Conservation (phyloP, 2,113 vertebrate species). For the Jaculus jaculus region DNA sequence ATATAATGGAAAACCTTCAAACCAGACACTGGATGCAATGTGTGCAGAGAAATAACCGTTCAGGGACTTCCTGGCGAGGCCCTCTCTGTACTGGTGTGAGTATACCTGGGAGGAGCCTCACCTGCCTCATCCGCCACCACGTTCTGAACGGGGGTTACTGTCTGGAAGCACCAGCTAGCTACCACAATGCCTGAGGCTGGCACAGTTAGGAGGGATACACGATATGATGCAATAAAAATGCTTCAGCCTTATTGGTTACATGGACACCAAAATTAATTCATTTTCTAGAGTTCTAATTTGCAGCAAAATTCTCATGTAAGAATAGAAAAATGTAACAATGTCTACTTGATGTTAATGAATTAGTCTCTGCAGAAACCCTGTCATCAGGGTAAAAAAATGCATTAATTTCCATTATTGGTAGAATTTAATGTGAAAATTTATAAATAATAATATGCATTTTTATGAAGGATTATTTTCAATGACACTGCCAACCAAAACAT, state of each 20-base stretch:
- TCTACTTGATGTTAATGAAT: constrained; percentile 13
- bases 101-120: background rate
- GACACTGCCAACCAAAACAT: background rate
- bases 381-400: background rate
- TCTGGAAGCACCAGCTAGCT: constrained; percentile 3
- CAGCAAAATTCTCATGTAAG: constrained; percentile 21
- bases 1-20: background rate
- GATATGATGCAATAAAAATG: background rate
- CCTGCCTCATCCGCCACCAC: background rate
- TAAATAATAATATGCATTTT: constrained; percentile 16
- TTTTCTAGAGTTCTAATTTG: constrained; percentile 34
- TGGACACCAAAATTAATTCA: background rate
- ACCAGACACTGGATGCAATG: background rate
- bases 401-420: constrained; percentile 34
- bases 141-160: background rate
- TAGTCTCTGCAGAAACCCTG: background rate
- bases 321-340: constrained; percentile 1
- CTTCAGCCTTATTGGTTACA: constrained; percentile 27
- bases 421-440: constrained; percentile 38
- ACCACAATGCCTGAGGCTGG: background rate
- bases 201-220: background rate
- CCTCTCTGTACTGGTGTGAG: background rate
- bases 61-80: background rate
- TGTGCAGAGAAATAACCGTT: background rate
- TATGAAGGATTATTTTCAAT: background rate